Percentiles rank a stretch among this genome's conserved stretches.
These are phyloP conservation scores for Castor canadensis DNA, from an alignment of 2,113 vertebrate genomes.

Conservation along the genomic window DNA sequence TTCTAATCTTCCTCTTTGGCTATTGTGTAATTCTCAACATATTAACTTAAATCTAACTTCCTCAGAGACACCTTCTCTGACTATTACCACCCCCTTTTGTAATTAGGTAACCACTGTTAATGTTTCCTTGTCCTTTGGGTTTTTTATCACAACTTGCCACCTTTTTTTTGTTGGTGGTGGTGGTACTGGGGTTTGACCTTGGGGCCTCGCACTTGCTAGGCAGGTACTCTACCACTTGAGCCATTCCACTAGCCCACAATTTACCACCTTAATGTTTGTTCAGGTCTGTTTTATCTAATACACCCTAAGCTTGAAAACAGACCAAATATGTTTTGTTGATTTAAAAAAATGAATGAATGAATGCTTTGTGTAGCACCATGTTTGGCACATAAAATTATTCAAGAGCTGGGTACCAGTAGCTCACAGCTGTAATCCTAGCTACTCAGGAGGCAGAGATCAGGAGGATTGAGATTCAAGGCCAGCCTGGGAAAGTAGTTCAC, in stretches of 20 bases:
- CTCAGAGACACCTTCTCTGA: neutral
- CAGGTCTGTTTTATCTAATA: neutral
- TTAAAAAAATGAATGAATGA: neutral
- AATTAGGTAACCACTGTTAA: neutral
- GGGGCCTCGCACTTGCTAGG: no score
- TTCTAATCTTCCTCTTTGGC: neutral
- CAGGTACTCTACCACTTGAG: no score
- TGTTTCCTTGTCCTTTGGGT: neutral
- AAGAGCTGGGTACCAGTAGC: no score
- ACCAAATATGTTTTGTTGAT: neutral
- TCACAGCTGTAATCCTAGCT: no score
- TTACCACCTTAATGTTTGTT: constrained; percentile 20
- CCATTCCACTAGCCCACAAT: no score
- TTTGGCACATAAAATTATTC: neutral
- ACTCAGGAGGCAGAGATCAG: no score
- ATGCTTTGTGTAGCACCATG: neutral
- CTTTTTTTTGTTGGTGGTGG: neutral
- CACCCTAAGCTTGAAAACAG: neutral
- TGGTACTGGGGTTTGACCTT: neutral
- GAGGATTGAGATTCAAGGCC: no score
- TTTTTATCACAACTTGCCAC: neutral
- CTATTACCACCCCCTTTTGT: neutral
- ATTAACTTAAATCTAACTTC: neutral
- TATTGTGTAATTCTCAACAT: neutral
- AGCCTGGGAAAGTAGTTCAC: no score